Base-by-base conservation (phyloP, 2,797 vertebrate genomes). In the Rhinatrema bivittatum region DNA sequence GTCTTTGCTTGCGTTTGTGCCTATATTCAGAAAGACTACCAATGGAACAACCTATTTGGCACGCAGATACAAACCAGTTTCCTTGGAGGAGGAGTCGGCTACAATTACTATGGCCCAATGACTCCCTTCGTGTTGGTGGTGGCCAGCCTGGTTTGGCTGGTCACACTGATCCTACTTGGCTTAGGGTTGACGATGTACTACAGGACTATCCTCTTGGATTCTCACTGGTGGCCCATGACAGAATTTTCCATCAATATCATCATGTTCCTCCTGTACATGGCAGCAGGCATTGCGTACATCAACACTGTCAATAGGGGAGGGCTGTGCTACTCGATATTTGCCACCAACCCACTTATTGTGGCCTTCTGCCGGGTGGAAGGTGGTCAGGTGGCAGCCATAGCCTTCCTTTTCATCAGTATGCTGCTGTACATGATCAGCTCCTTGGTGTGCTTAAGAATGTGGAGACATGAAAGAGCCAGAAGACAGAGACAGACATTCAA, bases 161-260 rank as follows among this genome's bases (percentile, higher is more conserved):
- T 87, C 12, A 82, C 85, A 0, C n/a, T 85, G 13, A 30, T 66
- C 7, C 58, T 88, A 7, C 32, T 82, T 32, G 78, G 71, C 17
- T 53, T 84, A 40, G 86, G 87, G 6, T 45, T 86, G 39, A 87
- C 86, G 0, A 78, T 82, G 77, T 86, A 87, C 56, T 87, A 89
- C 31, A 71, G 76, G 32, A 76, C 77, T 21, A 84, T 88, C 46
- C 83, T 90, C 19, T 76, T 89, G 0, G 60, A 82, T 41, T 67
- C 87, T 7, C 36, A 68, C 40, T 91, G 86, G 87, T 89, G 87
- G 87, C 87, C 87, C 2, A 60, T 86, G 32, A 77, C 85, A 0
- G 86, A 89, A 52, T 81, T 77, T 5, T 56, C 69, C 23, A 69
- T 85, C 41, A 88, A 88, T 13, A 8, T 83, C 14, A 58, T 64